Percentiles rank a stretch among this genome's conserved stretches.
Evolutionary conservation across 2,888 invertebrate species (phyloP).

Genomic region (Pristionchus japonicus): DNA sequence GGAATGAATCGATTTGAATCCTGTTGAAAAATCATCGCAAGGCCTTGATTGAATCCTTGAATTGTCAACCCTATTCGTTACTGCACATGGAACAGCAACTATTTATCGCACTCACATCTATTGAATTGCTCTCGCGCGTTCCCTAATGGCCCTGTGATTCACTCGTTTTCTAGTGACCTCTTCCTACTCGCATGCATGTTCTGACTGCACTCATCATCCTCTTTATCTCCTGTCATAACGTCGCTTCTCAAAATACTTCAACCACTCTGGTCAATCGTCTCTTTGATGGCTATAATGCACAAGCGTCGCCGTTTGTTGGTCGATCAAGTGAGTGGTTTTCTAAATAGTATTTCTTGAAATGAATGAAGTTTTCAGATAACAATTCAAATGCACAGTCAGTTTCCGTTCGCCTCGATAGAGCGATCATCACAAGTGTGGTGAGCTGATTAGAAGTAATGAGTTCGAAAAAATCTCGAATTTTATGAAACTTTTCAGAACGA

Average conservation of each 20-base stretch:
- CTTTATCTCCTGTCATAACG: not conserved
- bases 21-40: no score
- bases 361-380: not conserved
- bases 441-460: not conserved
- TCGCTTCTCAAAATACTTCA: not conserved
- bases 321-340: not conserved
- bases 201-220: not conserved
- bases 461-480: no score
- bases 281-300: not conserved
- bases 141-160: not conserved
- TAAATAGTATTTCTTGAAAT: not conserved
- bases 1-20: no score
- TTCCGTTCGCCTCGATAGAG: not conserved
- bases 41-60: no score
- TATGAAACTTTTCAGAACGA: not conserved
- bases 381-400: not conserved
- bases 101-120: not conserved
- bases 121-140: not conserved
- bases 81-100: no score
- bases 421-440: not conserved
- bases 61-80: no score
- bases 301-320: not conserved
- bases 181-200: not conserved
- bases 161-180: not conserved
- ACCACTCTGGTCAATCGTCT: not conserved